phyloP scores from a whole-genome alignment of 2,113 vertebrate species.

The Megaceryle torquata region DNA sequence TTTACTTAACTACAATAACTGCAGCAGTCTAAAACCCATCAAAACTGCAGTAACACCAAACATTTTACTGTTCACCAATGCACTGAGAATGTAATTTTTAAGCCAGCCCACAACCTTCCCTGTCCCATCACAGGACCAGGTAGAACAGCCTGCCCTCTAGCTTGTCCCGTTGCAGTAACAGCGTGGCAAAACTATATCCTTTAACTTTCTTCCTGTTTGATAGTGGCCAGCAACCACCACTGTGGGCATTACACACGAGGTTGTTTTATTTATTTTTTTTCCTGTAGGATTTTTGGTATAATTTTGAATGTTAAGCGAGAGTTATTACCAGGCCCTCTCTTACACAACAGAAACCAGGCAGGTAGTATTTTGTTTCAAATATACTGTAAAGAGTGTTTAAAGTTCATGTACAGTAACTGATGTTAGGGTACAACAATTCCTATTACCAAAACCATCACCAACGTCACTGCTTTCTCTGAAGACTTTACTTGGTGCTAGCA shows the following conservation, averaged over 20 bases:
- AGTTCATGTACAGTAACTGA: background rate
- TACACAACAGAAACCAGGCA: background rate
- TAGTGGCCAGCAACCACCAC: background rate
- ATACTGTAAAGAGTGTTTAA: background rate
- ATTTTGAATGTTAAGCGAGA: background rate
- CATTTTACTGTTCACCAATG: background rate
- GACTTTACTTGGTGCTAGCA: background rate
- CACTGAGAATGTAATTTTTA: background rate
- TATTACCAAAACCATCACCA: background rate
- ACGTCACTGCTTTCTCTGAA: background rate
- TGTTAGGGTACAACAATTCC: background rate
- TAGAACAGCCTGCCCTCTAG: background rate
- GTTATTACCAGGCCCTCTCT: background rate
- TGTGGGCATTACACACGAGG: background rate
- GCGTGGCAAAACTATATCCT: rapidly evolving
- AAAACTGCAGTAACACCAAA: background rate
- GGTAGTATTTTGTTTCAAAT: background rate
- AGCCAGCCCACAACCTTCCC: background rate
- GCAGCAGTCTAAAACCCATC: background rate
- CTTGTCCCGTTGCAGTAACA: background rate
- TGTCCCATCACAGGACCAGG: rapidly evolving
- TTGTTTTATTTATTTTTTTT: rapidly evolving
- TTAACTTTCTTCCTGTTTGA: rapidly evolving
- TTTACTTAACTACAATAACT: background rate
- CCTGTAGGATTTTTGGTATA: background rate